A percentile compares a stretch with the other conserved stretches of the same genome.
These are phyloP conservation scores for Psilanteris sp. DNA, from an alignment of 1,140 invertebrate species.

Conservation along the genomic window DNA sequence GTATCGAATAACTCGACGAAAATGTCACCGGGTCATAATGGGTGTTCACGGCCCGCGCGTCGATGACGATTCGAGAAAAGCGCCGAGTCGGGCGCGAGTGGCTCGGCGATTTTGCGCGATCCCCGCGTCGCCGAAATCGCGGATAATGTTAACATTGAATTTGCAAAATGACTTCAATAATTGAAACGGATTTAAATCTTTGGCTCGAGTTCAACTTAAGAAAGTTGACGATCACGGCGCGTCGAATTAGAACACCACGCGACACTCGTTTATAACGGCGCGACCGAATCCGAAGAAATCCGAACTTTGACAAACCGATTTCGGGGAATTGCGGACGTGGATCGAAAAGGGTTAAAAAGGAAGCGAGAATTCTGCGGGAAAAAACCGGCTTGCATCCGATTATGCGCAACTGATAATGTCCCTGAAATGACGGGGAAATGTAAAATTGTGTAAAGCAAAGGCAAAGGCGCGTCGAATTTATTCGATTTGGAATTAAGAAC, in stretches of 20 bases:
- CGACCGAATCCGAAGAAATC: conserved; percentile 9
- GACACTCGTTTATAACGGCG: conserved; percentile 10
- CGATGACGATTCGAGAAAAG: too few relatives aligned
- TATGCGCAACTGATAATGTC: too few relatives aligned
- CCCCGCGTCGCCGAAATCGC: conserved; percentile 3
- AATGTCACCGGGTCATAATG: conserved; percentile 23
- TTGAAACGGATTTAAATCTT: conserved; percentile 39
- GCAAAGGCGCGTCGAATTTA: too few relatives aligned
- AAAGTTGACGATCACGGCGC: conserved; percentile 44
- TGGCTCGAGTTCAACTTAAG: conserved; percentile 52
- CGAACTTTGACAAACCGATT: too few relatives aligned
- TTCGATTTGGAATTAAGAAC: too few relatives aligned
- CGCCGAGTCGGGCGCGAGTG: too few relatives aligned
- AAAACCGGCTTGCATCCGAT: too few relatives aligned
- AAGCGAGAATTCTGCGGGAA: conserved; percentile 20
- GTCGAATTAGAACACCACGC: conserved; percentile 45
- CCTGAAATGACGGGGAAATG: too few relatives aligned
- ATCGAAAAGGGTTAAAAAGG: conserved; percentile 25
- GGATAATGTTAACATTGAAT: conserved; percentile 33
- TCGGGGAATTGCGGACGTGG: conserved; percentile 3
- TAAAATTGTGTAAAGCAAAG: too few relatives aligned
- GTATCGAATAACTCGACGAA: conserved; percentile 2
- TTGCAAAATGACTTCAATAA: conserved; percentile 41
- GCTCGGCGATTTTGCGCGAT: not conserved
- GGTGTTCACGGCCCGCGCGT: too few relatives aligned